Evolutionary conservation across 2,113 vertebrate species (phyloP).

Genomic region (Struthio camelus): DNA sequence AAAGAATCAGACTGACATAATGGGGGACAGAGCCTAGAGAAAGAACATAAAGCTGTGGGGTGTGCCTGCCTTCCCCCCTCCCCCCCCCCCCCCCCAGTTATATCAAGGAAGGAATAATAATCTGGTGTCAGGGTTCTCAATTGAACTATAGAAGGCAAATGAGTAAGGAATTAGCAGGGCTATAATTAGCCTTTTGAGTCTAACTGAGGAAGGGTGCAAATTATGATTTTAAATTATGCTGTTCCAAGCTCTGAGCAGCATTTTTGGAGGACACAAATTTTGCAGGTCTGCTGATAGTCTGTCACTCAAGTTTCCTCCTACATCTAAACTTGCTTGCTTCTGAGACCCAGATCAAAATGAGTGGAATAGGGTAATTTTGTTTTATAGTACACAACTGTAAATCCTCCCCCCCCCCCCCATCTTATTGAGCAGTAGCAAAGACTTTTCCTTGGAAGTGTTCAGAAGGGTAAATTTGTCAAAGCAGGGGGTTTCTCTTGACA

Average conservation of each 20-base stretch:
- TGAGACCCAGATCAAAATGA: neutral
- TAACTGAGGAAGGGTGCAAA: neutral
- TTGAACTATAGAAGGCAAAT: neutral
- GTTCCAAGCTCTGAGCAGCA: neutral
- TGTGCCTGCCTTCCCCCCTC: neutral
- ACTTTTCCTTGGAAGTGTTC: neutral
- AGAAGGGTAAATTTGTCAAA: neutral
- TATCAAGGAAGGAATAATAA: neutral
- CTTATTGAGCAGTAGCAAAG: neutral
- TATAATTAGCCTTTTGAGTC: conserved; percentile 20
- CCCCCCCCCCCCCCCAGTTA: neutral
- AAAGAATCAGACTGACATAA: neutral
- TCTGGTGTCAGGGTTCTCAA: conserved; percentile 20
- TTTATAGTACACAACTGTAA: neutral
- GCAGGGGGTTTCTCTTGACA: neutral
- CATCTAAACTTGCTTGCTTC: neutral
- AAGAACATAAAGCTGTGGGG: neutral
- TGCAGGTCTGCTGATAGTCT: neutral
- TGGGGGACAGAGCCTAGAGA: neutral
- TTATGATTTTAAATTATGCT: neutral
- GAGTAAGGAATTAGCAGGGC: neutral
- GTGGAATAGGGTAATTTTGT: neutral
- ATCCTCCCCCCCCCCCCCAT: neutral
- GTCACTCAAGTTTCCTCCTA: neutral
- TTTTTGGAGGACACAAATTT: neutral